Percentiles rank a stretch among this genome's conserved stretches.
phyloP scores from a whole-genome alignment of 2,888 invertebrate species.

The Drosophila kanekoi region DNA sequence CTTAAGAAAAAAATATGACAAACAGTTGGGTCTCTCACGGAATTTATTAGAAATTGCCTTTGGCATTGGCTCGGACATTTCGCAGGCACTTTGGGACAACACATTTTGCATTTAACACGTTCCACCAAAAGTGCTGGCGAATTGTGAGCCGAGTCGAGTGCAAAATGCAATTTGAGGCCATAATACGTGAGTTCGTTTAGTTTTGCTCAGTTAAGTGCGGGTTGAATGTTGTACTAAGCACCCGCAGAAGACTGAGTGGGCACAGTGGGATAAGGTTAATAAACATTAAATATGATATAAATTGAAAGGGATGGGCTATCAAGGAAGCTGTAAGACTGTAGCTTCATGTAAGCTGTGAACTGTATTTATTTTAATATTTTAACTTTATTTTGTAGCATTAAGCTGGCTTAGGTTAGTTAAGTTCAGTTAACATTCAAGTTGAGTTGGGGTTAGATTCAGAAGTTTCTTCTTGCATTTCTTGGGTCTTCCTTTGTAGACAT shows the following conservation, averaged over 20 bases:
- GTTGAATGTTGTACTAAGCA: constrained; percentile 10
- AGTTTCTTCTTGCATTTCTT: too few relatives aligned
- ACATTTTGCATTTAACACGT: constrained; percentile 78
- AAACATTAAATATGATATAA: too few relatives aligned
- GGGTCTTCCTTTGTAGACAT: too few relatives aligned
- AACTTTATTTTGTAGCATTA: too few relatives aligned
- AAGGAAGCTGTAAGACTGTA: too few relatives aligned
- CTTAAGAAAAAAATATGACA: constrained; percentile 52
- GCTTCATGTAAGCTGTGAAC: too few relatives aligned
- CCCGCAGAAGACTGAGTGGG: not conserved
- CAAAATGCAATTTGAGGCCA: constrained; percentile 74
- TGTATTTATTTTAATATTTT: too few relatives aligned
- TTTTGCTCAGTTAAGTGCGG: constrained; percentile 48
- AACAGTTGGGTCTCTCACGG: constrained; percentile 48
- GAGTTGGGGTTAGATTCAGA: too few relatives aligned
- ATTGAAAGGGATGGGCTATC: too few relatives aligned
- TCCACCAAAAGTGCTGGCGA: constrained; percentile 57
- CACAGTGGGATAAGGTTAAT: constrained; percentile 8
- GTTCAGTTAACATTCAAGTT: too few relatives aligned
- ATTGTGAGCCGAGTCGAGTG: constrained; percentile 74
- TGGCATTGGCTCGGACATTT: constrained; percentile 32
- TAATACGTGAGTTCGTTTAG: constrained; percentile 76
- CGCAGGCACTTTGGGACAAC: constrained; percentile 41
- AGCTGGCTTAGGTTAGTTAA: too few relatives aligned
- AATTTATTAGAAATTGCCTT: constrained; percentile 45